Percentiles rank a stretch among this genome's conserved stretches.
These are phyloP conservation scores for Endotricha flammealis DNA, from an alignment of 2,888 invertebrate genomes.

Conservation along the genomic window DNA sequence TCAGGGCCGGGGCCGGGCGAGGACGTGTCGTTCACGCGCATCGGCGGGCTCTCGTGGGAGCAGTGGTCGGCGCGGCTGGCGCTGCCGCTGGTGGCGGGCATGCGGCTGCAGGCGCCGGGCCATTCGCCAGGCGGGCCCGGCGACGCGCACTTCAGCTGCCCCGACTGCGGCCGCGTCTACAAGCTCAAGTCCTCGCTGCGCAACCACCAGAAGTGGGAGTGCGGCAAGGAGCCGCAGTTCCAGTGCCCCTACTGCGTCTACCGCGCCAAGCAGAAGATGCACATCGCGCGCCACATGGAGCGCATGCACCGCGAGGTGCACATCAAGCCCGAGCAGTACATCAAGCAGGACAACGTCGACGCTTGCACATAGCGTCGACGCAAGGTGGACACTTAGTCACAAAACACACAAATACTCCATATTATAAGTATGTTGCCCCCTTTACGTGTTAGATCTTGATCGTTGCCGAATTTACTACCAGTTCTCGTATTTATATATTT, in stretches of 20 bases:
- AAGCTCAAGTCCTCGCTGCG: constrained; percentile 91
- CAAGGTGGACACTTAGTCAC: too few relatives aligned
- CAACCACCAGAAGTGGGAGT: constrained; percentile 92
- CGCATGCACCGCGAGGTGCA: constrained; percentile 86
- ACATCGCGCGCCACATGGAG: constrained; percentile 89
- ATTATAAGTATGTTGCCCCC: constrained; percentile 19
- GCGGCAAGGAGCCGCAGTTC: constrained; percentile 90
- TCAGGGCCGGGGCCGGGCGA: constrained; percentile 41
- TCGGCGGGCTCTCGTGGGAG: constrained; percentile 84
- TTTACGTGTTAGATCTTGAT: constrained; percentile 30
- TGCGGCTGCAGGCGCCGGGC: constrained; percentile 20
- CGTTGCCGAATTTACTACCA: constrained; percentile 25
- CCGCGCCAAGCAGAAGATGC: constrained; percentile 90
- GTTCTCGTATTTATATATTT: constrained; percentile 22
- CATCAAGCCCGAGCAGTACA: constrained; percentile 68
- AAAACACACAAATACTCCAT: too few relatives aligned
- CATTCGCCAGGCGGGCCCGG: constrained; percentile 42
- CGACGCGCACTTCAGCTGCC: constrained; percentile 84
- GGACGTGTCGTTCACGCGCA: constrained; percentile 86
- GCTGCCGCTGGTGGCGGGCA: constrained; percentile 29
- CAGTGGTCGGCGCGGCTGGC: constrained; percentile 84
- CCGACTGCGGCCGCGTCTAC: constrained; percentile 90
- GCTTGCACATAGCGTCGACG: constrained; percentile 74
- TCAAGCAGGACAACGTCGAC: constrained; percentile 73
- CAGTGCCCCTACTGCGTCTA: constrained; percentile 91